Conservation (phyloP, 2,113 vertebrate genomes). For the Diglossa brunneiventris region DNA sequence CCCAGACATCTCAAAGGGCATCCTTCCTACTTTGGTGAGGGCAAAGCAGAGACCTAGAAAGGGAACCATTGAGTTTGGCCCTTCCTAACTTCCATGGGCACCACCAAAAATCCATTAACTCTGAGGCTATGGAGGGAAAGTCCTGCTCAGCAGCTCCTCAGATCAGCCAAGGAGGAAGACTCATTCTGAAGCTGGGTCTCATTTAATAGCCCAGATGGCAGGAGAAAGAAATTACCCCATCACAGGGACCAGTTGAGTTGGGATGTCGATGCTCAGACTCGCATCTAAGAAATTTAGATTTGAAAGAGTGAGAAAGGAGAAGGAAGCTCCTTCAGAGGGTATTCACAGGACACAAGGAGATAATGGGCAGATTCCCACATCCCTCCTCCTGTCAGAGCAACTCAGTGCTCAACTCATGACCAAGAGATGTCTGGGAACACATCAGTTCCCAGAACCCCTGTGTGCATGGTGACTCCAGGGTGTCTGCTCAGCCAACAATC, state of each 20-base stretch:
- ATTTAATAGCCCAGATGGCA: not conserved
- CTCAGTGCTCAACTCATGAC: not conserved
- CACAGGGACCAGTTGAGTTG: fast-evolving
- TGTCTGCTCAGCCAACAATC: constrained; percentile 17
- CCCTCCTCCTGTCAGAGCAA: not conserved
- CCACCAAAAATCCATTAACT: not conserved
- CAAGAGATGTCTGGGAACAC: constrained; percentile 15
- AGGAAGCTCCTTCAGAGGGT: not conserved
- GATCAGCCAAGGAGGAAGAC: not conserved
- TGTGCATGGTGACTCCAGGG: not conserved
- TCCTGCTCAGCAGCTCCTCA: not conserved
- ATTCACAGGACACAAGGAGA: not conserved
- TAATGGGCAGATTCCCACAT: not conserved
- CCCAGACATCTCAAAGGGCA: not conserved
- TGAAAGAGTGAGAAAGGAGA: not conserved
- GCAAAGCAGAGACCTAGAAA: not conserved
- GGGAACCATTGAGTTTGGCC: not conserved
- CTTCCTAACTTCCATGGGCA: not conserved
- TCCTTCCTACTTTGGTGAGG: not conserved
- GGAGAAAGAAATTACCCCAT: not conserved
- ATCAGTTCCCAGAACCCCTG: constrained; percentile 20
- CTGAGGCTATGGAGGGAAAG: not conserved
- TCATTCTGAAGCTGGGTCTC: not conserved
- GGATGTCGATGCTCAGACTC: fast-evolving
- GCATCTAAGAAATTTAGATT: not conserved